Percentiles rank a stretch among this genome's conserved stretches.
These are phyloP conservation scores for Drosophila ironensis DNA, from an alignment of 1,140 invertebrate genomes.

Conservation along the genomic window DNA sequence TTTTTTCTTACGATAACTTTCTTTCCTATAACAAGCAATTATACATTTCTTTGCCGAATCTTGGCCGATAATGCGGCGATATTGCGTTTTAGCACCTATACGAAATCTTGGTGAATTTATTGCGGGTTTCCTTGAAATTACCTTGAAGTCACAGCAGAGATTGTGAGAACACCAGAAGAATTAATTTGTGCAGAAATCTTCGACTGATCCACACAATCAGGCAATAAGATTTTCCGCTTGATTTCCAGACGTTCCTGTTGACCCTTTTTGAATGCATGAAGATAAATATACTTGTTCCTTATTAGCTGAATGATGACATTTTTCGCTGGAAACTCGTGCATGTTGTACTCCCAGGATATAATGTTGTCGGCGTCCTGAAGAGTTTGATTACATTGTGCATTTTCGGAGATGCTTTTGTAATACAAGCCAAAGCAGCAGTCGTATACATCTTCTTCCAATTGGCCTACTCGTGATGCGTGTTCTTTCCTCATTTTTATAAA, in stretches of 20 bases:
- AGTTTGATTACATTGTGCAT: not conserved
- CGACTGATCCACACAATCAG: conserved; percentile 7
- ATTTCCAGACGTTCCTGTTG: not conserved
- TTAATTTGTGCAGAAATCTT: conserved; percentile 4
- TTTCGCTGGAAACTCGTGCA: conserved; percentile 17
- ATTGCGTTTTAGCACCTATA: no score
- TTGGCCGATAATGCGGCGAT: no score
- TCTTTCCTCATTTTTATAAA: no score
- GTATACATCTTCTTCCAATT: no score
- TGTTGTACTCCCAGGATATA: conserved; percentile 28
- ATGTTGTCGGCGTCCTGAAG: not conserved
- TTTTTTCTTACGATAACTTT: no score
- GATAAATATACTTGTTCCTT: not conserved
- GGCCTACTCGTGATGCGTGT: no score
- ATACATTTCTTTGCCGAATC: no score
- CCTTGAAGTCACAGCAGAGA: not conserved
- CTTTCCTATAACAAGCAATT: no score
- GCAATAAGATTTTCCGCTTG: conserved; percentile 12
- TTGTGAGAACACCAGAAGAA: conserved; percentile 9
- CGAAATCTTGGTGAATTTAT: no score
- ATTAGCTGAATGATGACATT: conserved; percentile 16
- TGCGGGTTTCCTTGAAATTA: not conserved
- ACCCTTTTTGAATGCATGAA: conserved; percentile 1
- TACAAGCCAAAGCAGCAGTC: no score
- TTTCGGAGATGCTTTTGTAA: no score